These are phyloP conservation scores for Calliopum simillimum DNA, from an alignment of 2,888 invertebrate genomes.

Conservation along the genomic window DNA sequence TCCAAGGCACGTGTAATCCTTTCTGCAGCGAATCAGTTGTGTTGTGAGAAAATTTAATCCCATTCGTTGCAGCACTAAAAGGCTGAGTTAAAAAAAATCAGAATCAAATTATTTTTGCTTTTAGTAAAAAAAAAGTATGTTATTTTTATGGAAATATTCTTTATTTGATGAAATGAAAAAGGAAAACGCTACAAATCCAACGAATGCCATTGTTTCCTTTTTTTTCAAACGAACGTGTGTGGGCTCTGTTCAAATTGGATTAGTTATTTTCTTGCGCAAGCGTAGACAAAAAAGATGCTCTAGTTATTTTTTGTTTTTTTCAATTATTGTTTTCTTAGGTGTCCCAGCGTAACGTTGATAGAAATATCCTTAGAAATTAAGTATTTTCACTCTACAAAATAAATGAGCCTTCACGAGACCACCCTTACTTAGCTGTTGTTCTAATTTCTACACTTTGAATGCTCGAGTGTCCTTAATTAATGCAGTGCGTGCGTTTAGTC, in stretches of 20 bases:
- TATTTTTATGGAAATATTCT: neutral
- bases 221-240: constrained; percentile 43
- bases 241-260: constrained; percentile 38
- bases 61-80: constrained; percentile 46
- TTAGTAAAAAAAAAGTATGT: no score
- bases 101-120: constrained; percentile 21
- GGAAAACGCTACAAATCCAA: constrained; percentile 38
- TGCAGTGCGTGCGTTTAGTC: no score
- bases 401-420: no score
- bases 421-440: no score
- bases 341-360: no score
- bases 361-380: no score
- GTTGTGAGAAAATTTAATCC: constrained; percentile 28
- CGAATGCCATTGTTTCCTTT: neutral
- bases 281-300: no score
- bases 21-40: constrained; percentile 20
- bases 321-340: no score
- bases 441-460: no score
- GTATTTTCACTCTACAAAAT: no score
- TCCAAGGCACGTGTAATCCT: constrained; percentile 39
- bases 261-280: constrained; percentile 5
- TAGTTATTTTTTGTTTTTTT: no score
- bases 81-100: constrained; percentile 25
- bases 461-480: no score
- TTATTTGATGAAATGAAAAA: constrained; percentile 11